Conservation (phyloP, 2,797 vertebrate genomes). For the Melanotaenia pygmaea region DNA sequence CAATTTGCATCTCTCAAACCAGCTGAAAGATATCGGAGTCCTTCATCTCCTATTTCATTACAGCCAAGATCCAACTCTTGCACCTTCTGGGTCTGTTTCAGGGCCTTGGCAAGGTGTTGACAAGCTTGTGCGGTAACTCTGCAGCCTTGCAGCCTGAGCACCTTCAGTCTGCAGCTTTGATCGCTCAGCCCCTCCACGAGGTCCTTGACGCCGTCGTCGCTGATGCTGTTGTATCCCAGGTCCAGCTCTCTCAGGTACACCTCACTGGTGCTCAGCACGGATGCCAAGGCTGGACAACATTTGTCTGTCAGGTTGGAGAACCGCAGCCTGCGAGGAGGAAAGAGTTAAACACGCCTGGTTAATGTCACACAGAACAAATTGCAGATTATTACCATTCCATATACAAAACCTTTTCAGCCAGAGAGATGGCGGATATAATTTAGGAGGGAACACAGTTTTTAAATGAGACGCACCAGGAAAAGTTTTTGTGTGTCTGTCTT, state of each 20-base stretch:
- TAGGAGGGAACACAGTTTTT: no score
- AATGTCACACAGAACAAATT: no score
- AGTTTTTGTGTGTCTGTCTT: no score
- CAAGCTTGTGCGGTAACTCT: conserved; percentile 33
- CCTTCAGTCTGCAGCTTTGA: conserved; percentile 44
- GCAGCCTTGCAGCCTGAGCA: conserved; percentile 47
- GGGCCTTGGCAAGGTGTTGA: conserved; percentile 10
- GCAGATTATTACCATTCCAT: no score
- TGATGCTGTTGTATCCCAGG: conserved; percentile 65
- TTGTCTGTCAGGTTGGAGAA: conserved; percentile 65
- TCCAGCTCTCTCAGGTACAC: conserved; percentile 56
- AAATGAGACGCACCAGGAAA: no score
- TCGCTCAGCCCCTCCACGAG: conserved; percentile 39
- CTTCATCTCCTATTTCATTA: conserved; percentile 50
- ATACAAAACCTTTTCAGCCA: no score
- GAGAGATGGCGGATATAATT: no score
- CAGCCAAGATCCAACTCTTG: conserved; percentile 54
- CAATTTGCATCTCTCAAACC: conserved; percentile 38
- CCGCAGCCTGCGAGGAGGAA: conserved; percentile 44
- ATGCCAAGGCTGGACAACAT: conserved; percentile 50
- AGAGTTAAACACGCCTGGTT: no score
- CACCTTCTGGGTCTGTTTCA: conserved; percentile 31
- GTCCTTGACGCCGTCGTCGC: conserved; percentile 30
- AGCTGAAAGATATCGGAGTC: conserved; percentile 28
- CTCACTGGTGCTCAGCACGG: conserved; percentile 28